Conservation (phyloP, 2,113 vertebrate genomes). For the Upupa epops region DNA sequence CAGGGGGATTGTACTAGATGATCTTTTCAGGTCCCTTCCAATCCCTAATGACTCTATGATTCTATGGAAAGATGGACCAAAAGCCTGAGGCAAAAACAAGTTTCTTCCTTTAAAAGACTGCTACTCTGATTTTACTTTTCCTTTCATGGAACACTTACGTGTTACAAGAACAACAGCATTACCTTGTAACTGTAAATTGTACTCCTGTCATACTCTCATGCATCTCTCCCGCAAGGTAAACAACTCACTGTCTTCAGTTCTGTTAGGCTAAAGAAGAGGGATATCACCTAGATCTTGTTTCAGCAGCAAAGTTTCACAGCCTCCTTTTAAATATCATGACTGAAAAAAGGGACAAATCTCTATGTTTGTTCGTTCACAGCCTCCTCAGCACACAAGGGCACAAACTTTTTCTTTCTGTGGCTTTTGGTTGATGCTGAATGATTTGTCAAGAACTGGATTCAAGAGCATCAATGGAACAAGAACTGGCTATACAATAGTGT, state of each 20-base stretch:
- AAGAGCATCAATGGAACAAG: not conserved
- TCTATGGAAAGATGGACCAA: not conserved
- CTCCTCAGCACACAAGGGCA: not conserved
- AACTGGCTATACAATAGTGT: not conserved
- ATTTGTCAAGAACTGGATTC: not conserved
- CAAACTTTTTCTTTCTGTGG: not conserved
- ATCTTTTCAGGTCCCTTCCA: no score
- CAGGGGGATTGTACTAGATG: no score
- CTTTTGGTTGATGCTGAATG: not conserved
- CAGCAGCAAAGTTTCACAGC: not conserved
- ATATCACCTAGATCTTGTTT: slow-evolving; percentile 9
- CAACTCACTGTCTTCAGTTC: not conserved
- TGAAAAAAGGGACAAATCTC: not conserved
- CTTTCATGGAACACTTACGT: not conserved
- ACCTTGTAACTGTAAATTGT: not conserved
- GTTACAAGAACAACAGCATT: not conserved
- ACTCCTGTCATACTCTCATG: not conserved
- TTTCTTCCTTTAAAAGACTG: not conserved
- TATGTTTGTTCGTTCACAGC: not conserved
- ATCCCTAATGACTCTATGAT: no score
- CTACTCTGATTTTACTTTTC: not conserved
- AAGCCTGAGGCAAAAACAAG: not conserved
- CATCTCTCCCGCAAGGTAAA: not conserved
- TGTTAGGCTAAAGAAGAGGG: not conserved
- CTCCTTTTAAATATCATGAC: not conserved